Conservation (phyloP, 1,140 invertebrate species). For the Ceratina australensis region DNA sequence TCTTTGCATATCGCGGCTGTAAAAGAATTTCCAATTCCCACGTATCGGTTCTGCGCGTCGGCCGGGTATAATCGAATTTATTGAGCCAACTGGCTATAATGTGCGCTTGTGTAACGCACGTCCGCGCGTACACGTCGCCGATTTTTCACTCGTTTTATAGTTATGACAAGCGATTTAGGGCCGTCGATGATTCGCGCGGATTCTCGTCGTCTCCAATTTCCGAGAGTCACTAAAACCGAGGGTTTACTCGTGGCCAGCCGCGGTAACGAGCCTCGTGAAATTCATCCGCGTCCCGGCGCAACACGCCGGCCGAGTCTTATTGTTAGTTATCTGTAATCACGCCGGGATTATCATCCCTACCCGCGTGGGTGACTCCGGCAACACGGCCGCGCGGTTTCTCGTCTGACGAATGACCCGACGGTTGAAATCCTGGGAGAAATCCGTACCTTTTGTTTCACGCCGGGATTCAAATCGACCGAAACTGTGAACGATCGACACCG, state of each 20-base stretch:
- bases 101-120: no score
- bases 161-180: no score
- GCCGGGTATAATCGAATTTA: no score
- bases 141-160: no score
- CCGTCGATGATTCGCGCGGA: background rate
- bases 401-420: no score
- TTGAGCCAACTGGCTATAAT: no score
- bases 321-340: constrained; percentile 57
- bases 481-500: constrained; percentile 61
- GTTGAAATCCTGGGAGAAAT: no score
- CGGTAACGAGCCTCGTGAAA: constrained; percentile 20
- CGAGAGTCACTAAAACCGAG: background rate
- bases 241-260: background rate
- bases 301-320: constrained; percentile 6
- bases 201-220: background rate
- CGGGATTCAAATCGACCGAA: constrained; percentile 22
- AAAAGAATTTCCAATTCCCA: no score
- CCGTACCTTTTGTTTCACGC: background rate
- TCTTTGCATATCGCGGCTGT: no score
- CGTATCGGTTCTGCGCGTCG: no score
- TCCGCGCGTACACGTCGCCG: no score
- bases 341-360: constrained; percentile 60
- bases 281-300: constrained; percentile 14
- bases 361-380: constrained; percentile 45
- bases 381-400: background rate